Conservation (phyloP, 2,113 vertebrate genomes). For the Oncorhynchus tshawytscha region DNA sequence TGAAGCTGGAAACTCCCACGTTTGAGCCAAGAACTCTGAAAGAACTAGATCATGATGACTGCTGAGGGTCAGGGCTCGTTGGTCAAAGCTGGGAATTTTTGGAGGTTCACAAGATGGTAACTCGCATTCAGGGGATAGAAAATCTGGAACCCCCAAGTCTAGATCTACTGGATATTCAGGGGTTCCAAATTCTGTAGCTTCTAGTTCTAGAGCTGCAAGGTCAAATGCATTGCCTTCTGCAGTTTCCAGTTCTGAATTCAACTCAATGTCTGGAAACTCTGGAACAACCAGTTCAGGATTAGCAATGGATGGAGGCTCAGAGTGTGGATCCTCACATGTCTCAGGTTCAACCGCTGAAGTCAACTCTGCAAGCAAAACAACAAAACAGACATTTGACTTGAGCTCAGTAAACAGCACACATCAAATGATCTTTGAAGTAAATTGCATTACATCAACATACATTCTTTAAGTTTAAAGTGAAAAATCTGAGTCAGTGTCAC, state of each 20-base stretch:
- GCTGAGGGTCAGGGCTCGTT: conserved; percentile 37
- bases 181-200: conserved; percentile 39
- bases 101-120: conserved; percentile 15
- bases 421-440: too few relatives aligned
- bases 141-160: background rate
- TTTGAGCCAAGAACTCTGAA: conserved; percentile 38
- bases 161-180: conserved; percentile 10
- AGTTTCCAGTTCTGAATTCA: conserved; percentile 43
- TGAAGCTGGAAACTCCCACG: conserved; percentile 7
- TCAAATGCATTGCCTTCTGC: conserved; percentile 42
- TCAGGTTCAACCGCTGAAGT: conserved; percentile 20
- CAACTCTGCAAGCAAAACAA: conserved; percentile 34
- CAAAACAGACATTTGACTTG: conserved; percentile 34
- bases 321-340: conserved; percentile 3
- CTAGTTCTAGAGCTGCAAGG: conserved; percentile 50
- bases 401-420: too few relatives aligned
- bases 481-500: too few relatives aligned
- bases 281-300: conserved; percentile 48
- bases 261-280: conserved; percentile 64
- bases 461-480: too few relatives aligned
- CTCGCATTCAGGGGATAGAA: conserved; percentile 13
- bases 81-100: conserved; percentile 9
- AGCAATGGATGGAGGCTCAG: conserved; percentile 18
- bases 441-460: too few relatives aligned
- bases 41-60: conserved; percentile 37